Conservation (phyloP, 2,113 vertebrate genomes). For the Felis catus region DNA sequence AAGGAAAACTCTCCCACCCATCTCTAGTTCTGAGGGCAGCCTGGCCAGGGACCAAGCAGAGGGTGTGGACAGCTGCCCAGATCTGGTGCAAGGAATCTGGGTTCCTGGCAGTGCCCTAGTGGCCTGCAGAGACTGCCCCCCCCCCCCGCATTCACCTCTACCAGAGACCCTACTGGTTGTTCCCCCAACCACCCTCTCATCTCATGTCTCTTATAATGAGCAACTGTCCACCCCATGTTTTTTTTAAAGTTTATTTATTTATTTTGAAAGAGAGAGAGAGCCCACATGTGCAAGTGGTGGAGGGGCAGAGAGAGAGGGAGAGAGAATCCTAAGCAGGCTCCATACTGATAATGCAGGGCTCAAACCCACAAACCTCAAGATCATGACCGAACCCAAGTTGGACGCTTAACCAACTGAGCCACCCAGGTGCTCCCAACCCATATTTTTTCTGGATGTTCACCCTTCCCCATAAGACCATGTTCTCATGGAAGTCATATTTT, state of each 20-base stretch:
- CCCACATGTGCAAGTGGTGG: no score
- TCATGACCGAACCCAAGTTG: no score
- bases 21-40: neutral
- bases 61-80: fast-evolving
- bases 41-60: neutral
- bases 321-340: no score
- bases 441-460: neutral
- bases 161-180: fast-evolving
- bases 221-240: neutral
- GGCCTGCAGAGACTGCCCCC: neutral
- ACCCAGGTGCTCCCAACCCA: no score
- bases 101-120: neutral
- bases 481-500: neutral
- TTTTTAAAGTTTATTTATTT: neutral
- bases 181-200: neutral
- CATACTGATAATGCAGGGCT: no score
- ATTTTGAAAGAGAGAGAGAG: no score
- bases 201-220: neutral
- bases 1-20: neutral
- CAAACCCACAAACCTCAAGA: no score
- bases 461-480: neutral
- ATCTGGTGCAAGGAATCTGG: neutral
- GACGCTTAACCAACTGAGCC: no score
- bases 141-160: fast-evolving
- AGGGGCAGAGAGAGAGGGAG: no score